Conservation (phyloP, 2,888 invertebrate genomes). For the Liopterus haemorrhoidalis region DNA sequence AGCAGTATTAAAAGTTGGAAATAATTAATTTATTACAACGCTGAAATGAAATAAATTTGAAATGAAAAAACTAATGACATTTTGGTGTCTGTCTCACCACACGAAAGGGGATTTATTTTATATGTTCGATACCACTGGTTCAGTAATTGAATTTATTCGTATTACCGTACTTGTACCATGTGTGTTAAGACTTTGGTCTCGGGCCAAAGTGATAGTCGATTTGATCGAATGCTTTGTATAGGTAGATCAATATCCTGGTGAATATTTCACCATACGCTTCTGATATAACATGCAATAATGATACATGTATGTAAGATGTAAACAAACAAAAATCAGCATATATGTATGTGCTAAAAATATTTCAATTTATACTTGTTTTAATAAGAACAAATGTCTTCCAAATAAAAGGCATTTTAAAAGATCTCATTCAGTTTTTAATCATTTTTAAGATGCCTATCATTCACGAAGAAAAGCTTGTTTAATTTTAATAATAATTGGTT, state of each 20-base stretch:
- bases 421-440: constrained; percentile 4
- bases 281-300: constrained; percentile 14
- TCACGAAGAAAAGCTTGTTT: too few relatives aligned
- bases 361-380: constrained; percentile 47
- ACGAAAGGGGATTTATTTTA: too few relatives aligned
- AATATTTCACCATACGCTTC: constrained; percentile 11
- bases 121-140: too few relatives aligned
- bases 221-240: constrained; percentile 7
- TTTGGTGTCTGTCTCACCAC: too few relatives aligned
- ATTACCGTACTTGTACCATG: background rate
- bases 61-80: constrained; percentile 22
- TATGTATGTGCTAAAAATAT: constrained; percentile 43
- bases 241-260: constrained; percentile 9
- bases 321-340: constrained; percentile 39
- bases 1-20: constrained; percentile 26
- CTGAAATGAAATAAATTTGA: constrained; percentile 16
- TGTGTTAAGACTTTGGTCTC: constrained; percentile 1
- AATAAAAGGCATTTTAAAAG: constrained; percentile 45
- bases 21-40: constrained; percentile 20
- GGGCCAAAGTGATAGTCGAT: background rate
- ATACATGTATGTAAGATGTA: constrained; percentile 37
- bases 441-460: too few relatives aligned
- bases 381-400: constrained; percentile 47
- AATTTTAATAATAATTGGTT: too few relatives aligned
- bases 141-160: too few relatives aligned